Conservation (phyloP, 2,113 vertebrate species). For the Agelaius phoeniceus region DNA sequence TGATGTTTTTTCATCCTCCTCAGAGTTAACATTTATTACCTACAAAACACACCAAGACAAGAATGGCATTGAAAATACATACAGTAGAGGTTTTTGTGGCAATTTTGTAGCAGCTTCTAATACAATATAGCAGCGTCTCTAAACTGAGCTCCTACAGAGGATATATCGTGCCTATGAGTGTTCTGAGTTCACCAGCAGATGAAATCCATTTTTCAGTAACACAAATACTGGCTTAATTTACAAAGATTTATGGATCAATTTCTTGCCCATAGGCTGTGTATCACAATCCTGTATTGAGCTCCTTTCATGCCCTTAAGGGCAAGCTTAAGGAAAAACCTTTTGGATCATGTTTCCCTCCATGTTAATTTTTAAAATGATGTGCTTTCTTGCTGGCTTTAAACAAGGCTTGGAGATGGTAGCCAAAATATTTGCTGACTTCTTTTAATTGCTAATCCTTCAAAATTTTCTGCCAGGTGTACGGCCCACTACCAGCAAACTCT, state of each 20-base stretch:
- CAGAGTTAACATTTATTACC: background rate
- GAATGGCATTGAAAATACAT: background rate
- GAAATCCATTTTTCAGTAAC: conserved; percentile 25
- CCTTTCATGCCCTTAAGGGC: background rate
- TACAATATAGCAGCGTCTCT: background rate
- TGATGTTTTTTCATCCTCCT: background rate
- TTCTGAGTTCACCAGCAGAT: background rate
- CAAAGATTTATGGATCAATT: conserved; percentile 44
- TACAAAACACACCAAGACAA: background rate
- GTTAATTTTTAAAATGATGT: background rate
- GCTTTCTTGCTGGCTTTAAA: background rate
- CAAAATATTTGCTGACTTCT: background rate
- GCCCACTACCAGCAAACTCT: background rate
- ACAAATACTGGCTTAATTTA: conserved; percentile 14
- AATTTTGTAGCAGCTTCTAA: background rate
- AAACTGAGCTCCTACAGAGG: background rate
- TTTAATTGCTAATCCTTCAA: background rate
- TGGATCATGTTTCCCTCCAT: background rate
- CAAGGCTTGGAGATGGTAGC: background rate
- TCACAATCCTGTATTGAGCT: background rate
- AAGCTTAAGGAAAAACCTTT: background rate
- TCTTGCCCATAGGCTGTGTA: background rate
- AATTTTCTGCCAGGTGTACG: rapidly evolving
- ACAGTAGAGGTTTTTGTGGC: background rate
- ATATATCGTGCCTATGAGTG: background rate